Evolutionary conservation across 2,113 vertebrate species (phyloP), one percentile per base, ranked within the genome.

Genomic region (Mormyrus iriodes): DNA sequence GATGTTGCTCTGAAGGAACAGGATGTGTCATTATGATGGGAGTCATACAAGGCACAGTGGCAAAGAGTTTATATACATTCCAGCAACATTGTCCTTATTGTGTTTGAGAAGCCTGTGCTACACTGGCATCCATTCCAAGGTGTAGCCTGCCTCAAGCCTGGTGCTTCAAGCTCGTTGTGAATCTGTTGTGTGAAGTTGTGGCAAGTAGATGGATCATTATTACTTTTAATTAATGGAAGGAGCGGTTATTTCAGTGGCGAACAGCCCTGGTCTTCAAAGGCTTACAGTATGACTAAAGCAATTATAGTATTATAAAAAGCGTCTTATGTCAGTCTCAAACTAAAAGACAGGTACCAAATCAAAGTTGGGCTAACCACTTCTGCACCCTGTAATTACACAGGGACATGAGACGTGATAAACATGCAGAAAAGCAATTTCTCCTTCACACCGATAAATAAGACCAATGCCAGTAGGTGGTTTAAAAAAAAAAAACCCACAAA

Each of bases 1-100:
- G 86, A 87, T 87, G 86, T 44, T n/a, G 53, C 35, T 24, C 5
- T 87, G 35, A 61, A 87, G 39, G 8, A 87, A 61, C 52, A 87
- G 52, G 86, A 61, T 87, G 19, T 8, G 55, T 61, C 86, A 65
- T n/a, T 35, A 39, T 65, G 86, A 87, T 27, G 39, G 55, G 31
- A 61, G 35, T 58, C 53, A 87, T 10, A 58, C 2, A 46, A 6
- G 13, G 53, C 52, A 46, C 39, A 46, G 53, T 9, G 39, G 19
- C 35, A 35, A 5, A 86, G 27, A 48, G 7, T 24, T 17, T 42
- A 65, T 44, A 46, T 39, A 44, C 8, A 19, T 42, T 87, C 52
- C 31, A 35, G 49, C 17, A 49, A 53, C 51, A 35, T 4, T 42
- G 73, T 35, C 73, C 6, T 42, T 79, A 79, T 42, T 79, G 73